Conservation (phyloP, 2,797 vertebrate genomes). For the Microctenopoma steveboyesi region DNA sequence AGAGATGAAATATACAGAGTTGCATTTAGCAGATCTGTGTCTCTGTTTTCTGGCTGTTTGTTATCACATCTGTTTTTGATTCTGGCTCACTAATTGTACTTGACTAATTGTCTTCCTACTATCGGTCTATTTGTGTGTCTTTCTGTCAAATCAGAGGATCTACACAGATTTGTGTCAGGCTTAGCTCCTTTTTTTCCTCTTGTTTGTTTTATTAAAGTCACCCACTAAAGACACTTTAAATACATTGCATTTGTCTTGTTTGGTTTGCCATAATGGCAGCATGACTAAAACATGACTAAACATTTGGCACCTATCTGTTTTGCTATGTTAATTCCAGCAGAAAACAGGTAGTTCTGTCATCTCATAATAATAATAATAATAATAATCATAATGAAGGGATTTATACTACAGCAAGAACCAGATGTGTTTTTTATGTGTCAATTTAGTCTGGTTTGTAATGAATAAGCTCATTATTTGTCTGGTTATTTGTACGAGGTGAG, state of each 20-base stretch:
- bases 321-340: not conserved
- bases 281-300: not conserved
- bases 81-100: conserved; percentile 30
- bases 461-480: not conserved
- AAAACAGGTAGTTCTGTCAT: conserved; percentile 19
- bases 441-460: not conserved
- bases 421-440: not conserved
- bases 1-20: conserved; percentile 8
- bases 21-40: conserved; percentile 14
- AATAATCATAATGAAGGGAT: not conserved
- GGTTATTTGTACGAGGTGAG: conserved; percentile 22
- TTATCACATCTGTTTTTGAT: conserved; percentile 28
- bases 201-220: conserved; percentile 10
- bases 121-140: conserved; percentile 7
- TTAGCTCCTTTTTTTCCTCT: not conserved
- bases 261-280: not conserved
- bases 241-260: not conserved
- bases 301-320: not conserved
- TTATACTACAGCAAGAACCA: conserved; percentile 9
- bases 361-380: not conserved
- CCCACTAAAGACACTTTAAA: conserved; percentile 9
- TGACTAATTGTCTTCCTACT: conserved; percentile 13
- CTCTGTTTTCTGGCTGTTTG: conserved; percentile 10
- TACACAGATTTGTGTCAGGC: conserved; percentile 7
- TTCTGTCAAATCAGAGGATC: conserved; percentile 1